Percentiles rank a stretch among this genome's conserved stretches.
phyloP scores from a whole-genome alignment of 2,113 vertebrate species.

The Callopanchax toddi region DNA sequence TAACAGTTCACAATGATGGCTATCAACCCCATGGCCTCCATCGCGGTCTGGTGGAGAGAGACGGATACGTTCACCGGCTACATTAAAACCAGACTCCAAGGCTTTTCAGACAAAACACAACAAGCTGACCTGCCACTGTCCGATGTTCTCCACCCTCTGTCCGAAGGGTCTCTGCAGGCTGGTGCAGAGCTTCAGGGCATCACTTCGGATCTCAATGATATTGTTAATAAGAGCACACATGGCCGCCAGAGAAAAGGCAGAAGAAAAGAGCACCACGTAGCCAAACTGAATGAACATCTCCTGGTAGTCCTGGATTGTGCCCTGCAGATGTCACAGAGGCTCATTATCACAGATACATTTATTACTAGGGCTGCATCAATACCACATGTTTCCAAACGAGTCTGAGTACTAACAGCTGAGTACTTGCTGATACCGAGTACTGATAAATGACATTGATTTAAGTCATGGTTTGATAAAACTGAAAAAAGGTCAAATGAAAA shows the following conservation, averaged over 20 bases:
- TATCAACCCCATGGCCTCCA: slow-evolving; percentile 95
- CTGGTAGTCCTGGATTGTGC: slow-evolving; percentile 96
- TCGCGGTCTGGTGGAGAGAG: slow-evolving; percentile 84
- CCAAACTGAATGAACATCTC: slow-evolving; percentile 99
- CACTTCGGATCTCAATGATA: slow-evolving; percentile 94
- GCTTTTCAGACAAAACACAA: slow-evolving; percentile 4
- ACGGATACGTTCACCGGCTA: neutral
- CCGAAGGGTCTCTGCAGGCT: slow-evolving; percentile 94
- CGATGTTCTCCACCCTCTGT: slow-evolving; percentile 90
- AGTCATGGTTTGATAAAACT: too few relatives aligned
- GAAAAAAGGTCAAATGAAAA: too few relatives aligned
- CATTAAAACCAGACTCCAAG: too few relatives aligned
- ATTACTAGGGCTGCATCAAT: too few relatives aligned
- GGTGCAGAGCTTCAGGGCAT: slow-evolving; percentile 93
- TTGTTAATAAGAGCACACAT: slow-evolving; percentile 96
- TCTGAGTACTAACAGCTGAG: too few relatives aligned
- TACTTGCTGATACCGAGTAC: too few relatives aligned
- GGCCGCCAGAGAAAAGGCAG: slow-evolving; percentile 92
- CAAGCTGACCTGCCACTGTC: slow-evolving; percentile 91
- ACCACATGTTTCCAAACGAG: too few relatives aligned
- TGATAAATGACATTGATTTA: too few relatives aligned
- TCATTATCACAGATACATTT: neutral
- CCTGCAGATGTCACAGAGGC: slow-evolving; percentile 74
- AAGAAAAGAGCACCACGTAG: slow-evolving; percentile 96
- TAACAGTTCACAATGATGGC: slow-evolving; percentile 97